Conservation (phyloP, 2,888 invertebrate species). For the Plebejus anna region DNA sequence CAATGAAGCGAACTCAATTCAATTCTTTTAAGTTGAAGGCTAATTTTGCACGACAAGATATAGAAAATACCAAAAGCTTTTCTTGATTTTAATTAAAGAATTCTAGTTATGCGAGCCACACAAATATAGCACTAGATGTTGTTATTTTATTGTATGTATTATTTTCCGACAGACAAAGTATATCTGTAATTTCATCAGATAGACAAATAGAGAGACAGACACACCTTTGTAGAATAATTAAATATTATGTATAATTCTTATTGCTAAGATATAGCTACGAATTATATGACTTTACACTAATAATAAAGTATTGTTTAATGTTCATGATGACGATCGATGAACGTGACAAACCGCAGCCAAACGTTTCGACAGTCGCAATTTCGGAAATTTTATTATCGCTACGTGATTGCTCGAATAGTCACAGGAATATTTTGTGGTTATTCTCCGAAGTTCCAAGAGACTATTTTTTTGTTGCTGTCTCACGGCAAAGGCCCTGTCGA, state of each 20-base stretch:
- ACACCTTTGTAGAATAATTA: too few relatives aligned
- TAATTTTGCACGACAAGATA: slow-evolving; percentile 8
- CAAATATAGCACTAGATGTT: not conserved
- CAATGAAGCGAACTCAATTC: slow-evolving; percentile 17
- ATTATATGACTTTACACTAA: too few relatives aligned
- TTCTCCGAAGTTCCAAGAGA: not conserved
- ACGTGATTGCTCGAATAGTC: not conserved
- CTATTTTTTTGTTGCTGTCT: too few relatives aligned
- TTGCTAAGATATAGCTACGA: too few relatives aligned
- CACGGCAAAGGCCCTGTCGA: too few relatives aligned
- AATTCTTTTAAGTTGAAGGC: slow-evolving; percentile 12
- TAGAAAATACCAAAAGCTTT: not conserved
- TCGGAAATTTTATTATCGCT: not conserved
- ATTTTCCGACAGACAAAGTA: too few relatives aligned
- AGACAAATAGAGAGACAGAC: too few relatives aligned
- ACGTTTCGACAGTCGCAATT: not conserved
- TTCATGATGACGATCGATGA: not conserved
- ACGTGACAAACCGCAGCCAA: not conserved
- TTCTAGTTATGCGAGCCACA: not conserved
- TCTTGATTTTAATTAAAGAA: not conserved
- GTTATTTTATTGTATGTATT: too few relatives aligned
- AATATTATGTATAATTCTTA: too few relatives aligned
- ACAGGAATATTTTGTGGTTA: not conserved
- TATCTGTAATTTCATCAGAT: too few relatives aligned
- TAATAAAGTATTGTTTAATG: not conserved